Evolutionary conservation across 2,888 invertebrate genomes (phyloP).

Genomic region (Lepidochrysops patricia): DNA sequence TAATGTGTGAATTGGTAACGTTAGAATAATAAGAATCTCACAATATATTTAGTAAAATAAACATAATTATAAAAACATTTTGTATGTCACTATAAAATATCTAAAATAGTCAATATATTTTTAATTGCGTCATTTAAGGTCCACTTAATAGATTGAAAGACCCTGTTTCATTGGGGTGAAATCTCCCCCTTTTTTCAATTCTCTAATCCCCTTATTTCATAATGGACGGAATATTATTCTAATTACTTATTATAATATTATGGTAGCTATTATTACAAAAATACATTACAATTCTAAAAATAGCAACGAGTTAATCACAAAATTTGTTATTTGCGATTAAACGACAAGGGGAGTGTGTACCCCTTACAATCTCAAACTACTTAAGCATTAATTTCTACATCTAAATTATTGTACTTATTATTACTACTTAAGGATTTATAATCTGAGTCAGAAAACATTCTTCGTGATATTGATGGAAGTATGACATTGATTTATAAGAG

Average conservation of each 20-base stretch:
- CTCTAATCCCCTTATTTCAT: not conserved
- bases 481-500: too few species aligned
- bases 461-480: too few species aligned
- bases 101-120: not conserved
- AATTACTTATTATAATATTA: not conserved
- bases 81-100: not conserved
- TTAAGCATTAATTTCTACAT: not conserved
- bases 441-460: too few species aligned
- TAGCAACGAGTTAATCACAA: not conserved
- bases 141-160: not conserved
- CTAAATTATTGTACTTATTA: not conserved
- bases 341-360: not conserved
- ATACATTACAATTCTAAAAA: not conserved
- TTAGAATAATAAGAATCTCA: not conserved
- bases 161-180: not conserved
- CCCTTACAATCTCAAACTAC: not conserved
- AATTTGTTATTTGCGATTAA: not conserved
- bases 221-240: not conserved
- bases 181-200: not conserved
- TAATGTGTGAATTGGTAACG: not conserved
- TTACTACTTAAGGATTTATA: too few species aligned
- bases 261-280: not conserved
- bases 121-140: not conserved
- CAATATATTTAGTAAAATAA: not conserved
- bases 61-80: not conserved